Evolutionary conservation across 1,140 invertebrate genomes (phyloP), one percentile per base, ranked within the genome.

Genomic region (Procambarus clarkii): DNA sequence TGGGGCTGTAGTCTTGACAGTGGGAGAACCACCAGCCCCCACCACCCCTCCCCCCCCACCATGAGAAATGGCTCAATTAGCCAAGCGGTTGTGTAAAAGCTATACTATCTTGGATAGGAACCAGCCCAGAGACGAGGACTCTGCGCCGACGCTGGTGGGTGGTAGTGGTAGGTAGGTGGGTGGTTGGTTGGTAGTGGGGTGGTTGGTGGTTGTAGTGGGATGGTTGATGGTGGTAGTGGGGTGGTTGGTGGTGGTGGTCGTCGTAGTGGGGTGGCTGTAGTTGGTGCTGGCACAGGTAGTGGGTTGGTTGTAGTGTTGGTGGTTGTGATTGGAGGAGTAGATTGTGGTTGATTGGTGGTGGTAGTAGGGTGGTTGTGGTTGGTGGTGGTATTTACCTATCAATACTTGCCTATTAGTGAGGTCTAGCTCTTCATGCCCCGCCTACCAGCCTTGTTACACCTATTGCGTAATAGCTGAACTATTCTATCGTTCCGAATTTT

Each of bases 41-140:
- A 3, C 9, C 13, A 0, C 76, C 0, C 34, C 76, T 78, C 76
- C 7, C 71, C 71, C 76, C 34, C 21, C 24, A 34, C 34, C 15
- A 78, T 78, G 76, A 78, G 76, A 78, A 78, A 78, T 78, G 76
- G 76, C 34, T 78, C 76, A 78, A 78, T 78, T 78, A 78, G 76
- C 76, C 9, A 46, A 78, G 76, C 34, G 34, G 76, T 21, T 78
- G 24, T 78, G 76, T 78, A 78, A 78, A 78, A 78, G 76, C 76
- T 46, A 78, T 78, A n/a, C 76, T 78, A 78, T 78, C 76, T 78
- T 3, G 46, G 76, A 78, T 78, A 78, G 34, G 76, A 78, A 78
- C 76, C 76, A 78, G 76, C 76, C 76, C 76, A 78, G 76, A 34
- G 46, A 24, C 34, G 76, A 46, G n/a, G 76, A 78, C 50, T 54